Percentiles rank a stretch among this genome's conserved stretches.
These are phyloP conservation scores for Agapetus fuscipes DNA, from an alignment of 2,888 invertebrate genomes.

Conservation along the genomic window DNA sequence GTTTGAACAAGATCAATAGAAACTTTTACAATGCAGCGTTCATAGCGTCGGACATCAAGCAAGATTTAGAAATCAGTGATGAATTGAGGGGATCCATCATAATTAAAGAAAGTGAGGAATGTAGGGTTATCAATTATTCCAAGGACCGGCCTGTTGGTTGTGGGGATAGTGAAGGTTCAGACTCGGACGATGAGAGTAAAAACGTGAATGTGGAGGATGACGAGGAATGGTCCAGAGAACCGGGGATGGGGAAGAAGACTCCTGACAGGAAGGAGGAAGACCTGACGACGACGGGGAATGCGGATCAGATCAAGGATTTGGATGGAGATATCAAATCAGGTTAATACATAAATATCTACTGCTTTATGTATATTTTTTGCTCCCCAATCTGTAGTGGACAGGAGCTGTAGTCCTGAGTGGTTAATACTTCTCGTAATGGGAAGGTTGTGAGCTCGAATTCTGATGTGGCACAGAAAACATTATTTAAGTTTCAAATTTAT, in stretches of 20 bases:
- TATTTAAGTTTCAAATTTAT: too few relatives aligned
- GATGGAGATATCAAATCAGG: constrained; percentile 16
- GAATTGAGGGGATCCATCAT: constrained; percentile 5
- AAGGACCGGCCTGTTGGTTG: constrained; percentile 17
- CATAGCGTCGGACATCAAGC: constrained; percentile 14
- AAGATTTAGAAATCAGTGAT: constrained; percentile 6
- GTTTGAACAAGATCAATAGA: neutral
- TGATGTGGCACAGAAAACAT: too few relatives aligned
- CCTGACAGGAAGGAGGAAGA: constrained; percentile 23
- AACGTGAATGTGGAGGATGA: constrained; percentile 22
- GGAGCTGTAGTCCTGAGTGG: too few relatives aligned
- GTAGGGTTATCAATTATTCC: constrained; percentile 21
- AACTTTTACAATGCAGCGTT: constrained; percentile 14
- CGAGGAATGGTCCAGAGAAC: constrained; percentile 19
- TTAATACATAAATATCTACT: constrained; percentile 3
- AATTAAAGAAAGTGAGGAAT: constrained; percentile 11
- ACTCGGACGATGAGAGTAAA: constrained; percentile 25
- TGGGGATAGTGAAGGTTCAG: constrained; percentile 21
- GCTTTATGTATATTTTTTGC: too few relatives aligned
- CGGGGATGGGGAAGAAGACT: constrained; percentile 22
- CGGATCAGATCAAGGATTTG: constrained; percentile 10
- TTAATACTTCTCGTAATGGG: too few relatives aligned
- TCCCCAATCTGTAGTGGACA: too few relatives aligned
- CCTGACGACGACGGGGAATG: constrained; percentile 3
- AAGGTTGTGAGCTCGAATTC: too few relatives aligned